These are phyloP conservation scores for Alexandromys oeconomus DNA, from an alignment of 2,797 vertebrate species.

Conservation along the genomic window DNA sequence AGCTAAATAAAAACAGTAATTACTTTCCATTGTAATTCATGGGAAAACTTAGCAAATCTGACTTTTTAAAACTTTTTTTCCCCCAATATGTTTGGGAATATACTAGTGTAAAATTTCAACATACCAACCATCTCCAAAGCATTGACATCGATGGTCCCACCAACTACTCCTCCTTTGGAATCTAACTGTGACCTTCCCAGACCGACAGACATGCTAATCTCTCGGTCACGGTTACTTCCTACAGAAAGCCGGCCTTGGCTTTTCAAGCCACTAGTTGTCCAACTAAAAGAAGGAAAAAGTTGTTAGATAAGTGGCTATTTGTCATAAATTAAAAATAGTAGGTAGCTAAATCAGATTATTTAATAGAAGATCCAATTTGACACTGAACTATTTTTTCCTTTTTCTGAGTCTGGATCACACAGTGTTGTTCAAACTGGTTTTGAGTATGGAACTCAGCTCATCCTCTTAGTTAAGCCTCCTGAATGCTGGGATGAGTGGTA, in stretches of 20 bases:
- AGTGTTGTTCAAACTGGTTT: background rate
- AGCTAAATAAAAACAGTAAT: conserved; percentile 87
- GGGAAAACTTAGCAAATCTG: conserved; percentile 24
- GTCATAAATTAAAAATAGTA: background rate
- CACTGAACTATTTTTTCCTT: background rate
- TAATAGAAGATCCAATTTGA: background rate
- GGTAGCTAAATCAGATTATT: background rate
- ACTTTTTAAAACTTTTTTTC: background rate
- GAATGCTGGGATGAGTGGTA: background rate
- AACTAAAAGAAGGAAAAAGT: conserved; percentile 87
- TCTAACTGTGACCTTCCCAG: conserved; percentile 98
- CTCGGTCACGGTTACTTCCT: conserved; percentile 97
- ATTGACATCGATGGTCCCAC: conserved; percentile 99
- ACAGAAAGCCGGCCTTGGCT: conserved; percentile 98
- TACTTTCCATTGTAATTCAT: conserved; percentile 18
- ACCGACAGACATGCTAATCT: conserved; percentile 99
- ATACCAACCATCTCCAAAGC: conserved; percentile 99
- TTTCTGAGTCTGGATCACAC: background rate
- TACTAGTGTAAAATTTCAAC: conserved; percentile 86
- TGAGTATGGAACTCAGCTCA: background rate
- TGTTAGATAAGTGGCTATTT: background rate
- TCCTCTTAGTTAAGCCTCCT: background rate
- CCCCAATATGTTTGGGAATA: background rate
- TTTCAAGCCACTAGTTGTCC: conserved; percentile 99
- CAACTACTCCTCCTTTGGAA: conserved; percentile 99